Evolutionary conservation across 1,140 invertebrate genomes (phyloP), one percentile per base, ranked within the genome.

Genomic region (Drosophila repletoides): DNA sequence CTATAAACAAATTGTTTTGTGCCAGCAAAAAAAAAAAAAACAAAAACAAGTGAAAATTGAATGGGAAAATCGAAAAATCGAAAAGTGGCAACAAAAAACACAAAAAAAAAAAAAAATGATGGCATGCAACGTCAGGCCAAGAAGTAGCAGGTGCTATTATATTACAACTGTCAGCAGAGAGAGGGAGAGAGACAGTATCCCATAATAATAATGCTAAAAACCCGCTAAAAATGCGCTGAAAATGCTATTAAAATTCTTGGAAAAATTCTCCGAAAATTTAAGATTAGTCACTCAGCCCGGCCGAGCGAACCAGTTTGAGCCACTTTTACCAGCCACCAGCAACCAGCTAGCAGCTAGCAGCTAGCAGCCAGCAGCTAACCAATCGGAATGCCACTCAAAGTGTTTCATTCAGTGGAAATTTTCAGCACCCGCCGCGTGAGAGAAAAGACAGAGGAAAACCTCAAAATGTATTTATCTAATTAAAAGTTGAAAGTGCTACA

Each of bases 1-100:
- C 76, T 76, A 80, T 87, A 86, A 86, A 86, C 81, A 86, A 86
- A 87, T 87, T 87, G 81, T 76, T 87, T 87, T 76, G 72, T 76
- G 63, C 70, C 60, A 75, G 59, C 38, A 41, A 21, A 59, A 52
- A 38, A 7, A 26, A 34, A 48, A 31, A 22, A 53, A 55, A 59
- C 52, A 55, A 10, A 55, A 58, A 52, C 52, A 67, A 45, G 49
- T 61, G 56, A 64, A 83, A 73, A 73, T 65, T 76, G 56, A 75
- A 49, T 53, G 46, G 40, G 46, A 61, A 68, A 69, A 59, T 51
- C 34, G 66, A 48, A 70, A 77, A 70, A 73, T 63, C 33, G 41
- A 84, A 83, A 73, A 83, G 45, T 74, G 38, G 22, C 29, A 38
- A 43, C 24, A 43, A 76, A 67, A 66, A 66, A 45, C 31, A 9